Base-by-base conservation (phyloP, 2,888 invertebrate genomes). In the Octodonta nipae region DNA sequence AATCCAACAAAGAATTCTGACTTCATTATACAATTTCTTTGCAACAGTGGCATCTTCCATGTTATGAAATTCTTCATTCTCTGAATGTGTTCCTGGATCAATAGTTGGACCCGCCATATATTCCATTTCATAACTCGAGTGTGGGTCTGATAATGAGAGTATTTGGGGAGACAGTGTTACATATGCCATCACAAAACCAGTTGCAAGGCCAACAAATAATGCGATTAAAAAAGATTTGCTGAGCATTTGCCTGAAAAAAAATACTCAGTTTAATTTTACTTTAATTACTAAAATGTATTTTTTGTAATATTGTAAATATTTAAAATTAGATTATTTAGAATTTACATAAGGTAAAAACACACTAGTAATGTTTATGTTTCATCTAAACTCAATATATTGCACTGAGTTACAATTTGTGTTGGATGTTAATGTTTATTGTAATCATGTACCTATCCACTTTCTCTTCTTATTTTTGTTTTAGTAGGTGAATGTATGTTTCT, bases 1-100 rank as follows among this genome's bases (percentile, higher is more conserved):
- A 26, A 98, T 72, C 95, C 95, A 96, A 57, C 96, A 98, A 1
- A 96, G 66, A 0, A 98, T 78, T 30, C 84, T 71, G 14, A 96
- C 84, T 49, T 79, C 77, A 39, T 74, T 68, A n/a, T 75, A 67
- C 40, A 93, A 60, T 41, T 75, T 73, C 43, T 75, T 71, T 0
- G 88, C 87, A 4, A 85, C 60, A 11, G 50, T 45, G 24, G 56
- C 61, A 54, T 81, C 81, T 51, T 43, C 71, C 45, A 73, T 70
- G 16, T 41, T 43, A 35, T 55, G 55, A 30, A 54, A 55, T 37
- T 52, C 54, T 35, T 55, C 55, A 34, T 47, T 64, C 28, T 49
- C 47, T 14, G 42, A 34, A 36, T 55, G 55, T 8, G 40, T 35
- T 11, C 55, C 54, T 8, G 52, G 52, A 39, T 55, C 51, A 11